Percentiles rank a stretch among this genome's conserved stretches.
Evolutionary conservation across 2,888 invertebrate species (phyloP).

Genomic region (Nomada lathburiana): DNA sequence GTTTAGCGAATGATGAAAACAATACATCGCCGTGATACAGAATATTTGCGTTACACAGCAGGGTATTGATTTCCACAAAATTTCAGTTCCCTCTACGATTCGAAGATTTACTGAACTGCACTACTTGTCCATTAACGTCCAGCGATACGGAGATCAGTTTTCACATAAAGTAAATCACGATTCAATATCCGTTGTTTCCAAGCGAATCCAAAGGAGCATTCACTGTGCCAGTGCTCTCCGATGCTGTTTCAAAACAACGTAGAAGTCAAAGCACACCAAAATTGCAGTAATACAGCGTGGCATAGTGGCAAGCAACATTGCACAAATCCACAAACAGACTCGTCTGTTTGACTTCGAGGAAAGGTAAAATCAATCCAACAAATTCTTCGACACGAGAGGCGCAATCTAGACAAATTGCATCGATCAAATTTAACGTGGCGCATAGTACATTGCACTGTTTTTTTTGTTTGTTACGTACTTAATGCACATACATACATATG

Average conservation of each 20-base stretch:
- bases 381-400: neutral
- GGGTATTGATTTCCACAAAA: neutral
- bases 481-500: too few species aligned
- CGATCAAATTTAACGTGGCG: neutral
- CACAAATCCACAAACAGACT: neutral
- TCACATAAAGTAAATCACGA: slow-evolving; percentile 19
- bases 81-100: neutral
- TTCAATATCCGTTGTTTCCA: slow-evolving; percentile 21
- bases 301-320: neutral
- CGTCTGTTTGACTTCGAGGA: neutral
- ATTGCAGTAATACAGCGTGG: neutral
- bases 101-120: slow-evolving; percentile 11
- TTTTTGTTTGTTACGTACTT: too few species aligned
- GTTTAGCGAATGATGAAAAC: too few species aligned
- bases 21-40: neutral
- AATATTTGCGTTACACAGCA: neutral
- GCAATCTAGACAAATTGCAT: too few species aligned
- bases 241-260: slow-evolving; percentile 11
- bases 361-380: neutral
- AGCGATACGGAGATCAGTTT: slow-evolving; percentile 29
- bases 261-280: slow-evolving; percentile 7
- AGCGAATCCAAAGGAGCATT: slow-evolving; percentile 1
- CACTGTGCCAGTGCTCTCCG: neutral
- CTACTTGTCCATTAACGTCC: slow-evolving; percentile 14
- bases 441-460: too few species aligned